A percentile compares a stretch with the other conserved stretches of the same genome.
phyloP scores from a whole-genome alignment of 2,888 invertebrate genomes.

The Copidosoma aretas region DNA sequence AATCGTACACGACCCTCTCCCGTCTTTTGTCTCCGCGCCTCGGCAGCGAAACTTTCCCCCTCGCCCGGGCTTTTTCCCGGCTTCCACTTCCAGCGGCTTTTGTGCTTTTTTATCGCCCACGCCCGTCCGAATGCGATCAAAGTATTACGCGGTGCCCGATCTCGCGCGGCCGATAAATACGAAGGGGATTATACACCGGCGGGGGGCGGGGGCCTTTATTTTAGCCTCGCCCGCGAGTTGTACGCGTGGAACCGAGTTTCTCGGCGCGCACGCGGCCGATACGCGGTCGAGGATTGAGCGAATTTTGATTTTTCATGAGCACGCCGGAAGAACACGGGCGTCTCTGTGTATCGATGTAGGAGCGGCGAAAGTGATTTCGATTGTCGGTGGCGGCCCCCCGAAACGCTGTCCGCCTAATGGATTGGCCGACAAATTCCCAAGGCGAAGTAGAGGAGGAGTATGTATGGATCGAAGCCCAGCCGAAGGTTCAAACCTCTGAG shows the following conservation, averaged over 20 bases:
- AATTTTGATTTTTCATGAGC: background rate
- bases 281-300: background rate
- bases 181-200: no score
- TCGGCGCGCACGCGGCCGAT: no score
- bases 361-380: background rate
- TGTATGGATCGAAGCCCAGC: no score
- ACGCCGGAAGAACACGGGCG: no score
- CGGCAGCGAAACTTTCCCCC: slow-evolving; percentile 10
- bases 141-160: no score
- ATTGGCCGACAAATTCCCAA: slow-evolving; percentile 25
- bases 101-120: background rate
- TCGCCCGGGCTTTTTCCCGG: slow-evolving; percentile 15
- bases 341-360: background rate
- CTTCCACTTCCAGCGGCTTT: background rate
- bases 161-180: background rate
- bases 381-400: background rate
- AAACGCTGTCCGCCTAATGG: slow-evolving; percentile 23
- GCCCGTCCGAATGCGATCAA: background rate
- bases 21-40: slow-evolving; percentile 3
- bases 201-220: no score
- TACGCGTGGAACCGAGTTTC: no score
- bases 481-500: no score
- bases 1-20: slow-evolving; percentile 3
- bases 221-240: no score
- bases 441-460: no score